Conservation (phyloP, 30 jellyfish, hydroid and myxozoan species). For the Turritopsis rubra region DNA sequence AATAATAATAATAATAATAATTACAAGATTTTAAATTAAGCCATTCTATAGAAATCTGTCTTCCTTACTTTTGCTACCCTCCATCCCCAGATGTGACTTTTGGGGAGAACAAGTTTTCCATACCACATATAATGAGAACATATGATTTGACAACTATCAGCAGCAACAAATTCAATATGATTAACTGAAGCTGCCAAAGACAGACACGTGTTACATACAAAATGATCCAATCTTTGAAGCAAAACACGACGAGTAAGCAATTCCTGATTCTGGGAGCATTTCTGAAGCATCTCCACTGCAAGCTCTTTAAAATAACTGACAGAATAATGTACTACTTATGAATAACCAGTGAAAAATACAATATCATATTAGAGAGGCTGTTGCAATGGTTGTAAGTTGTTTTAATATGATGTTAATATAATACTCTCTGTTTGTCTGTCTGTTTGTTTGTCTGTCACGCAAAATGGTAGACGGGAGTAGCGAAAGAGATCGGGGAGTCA, state of each 20-base stretch:
- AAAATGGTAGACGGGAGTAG: too few relatives aligned
- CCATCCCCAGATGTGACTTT: background rate
- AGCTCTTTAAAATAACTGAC: background rate
- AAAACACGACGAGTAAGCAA: background rate
- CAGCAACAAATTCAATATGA: constrained; percentile 3
- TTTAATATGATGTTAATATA: too few relatives aligned
- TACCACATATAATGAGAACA: background rate
- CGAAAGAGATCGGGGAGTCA: too few relatives aligned
- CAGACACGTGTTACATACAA: background rate
- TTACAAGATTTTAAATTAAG: too few relatives aligned
- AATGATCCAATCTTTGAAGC: background rate
- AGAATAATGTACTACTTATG: too few relatives aligned
- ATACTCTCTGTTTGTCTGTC: too few relatives aligned
- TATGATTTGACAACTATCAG: background rate
- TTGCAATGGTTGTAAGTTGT: too few relatives aligned
- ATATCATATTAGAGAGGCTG: background rate
- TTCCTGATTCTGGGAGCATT: background rate
- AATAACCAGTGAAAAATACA: background rate
- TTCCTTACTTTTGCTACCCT: background rate
- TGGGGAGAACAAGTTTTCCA: background rate
- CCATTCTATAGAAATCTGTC: too few relatives aligned
- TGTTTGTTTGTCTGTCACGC: too few relatives aligned
- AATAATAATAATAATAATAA: too few relatives aligned
- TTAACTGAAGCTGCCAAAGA: background rate
- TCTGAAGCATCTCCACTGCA: background rate